phyloP scores from a whole-genome alignment of 1,140 invertebrate genomes.

The Drosophila littoralis region DNA sequence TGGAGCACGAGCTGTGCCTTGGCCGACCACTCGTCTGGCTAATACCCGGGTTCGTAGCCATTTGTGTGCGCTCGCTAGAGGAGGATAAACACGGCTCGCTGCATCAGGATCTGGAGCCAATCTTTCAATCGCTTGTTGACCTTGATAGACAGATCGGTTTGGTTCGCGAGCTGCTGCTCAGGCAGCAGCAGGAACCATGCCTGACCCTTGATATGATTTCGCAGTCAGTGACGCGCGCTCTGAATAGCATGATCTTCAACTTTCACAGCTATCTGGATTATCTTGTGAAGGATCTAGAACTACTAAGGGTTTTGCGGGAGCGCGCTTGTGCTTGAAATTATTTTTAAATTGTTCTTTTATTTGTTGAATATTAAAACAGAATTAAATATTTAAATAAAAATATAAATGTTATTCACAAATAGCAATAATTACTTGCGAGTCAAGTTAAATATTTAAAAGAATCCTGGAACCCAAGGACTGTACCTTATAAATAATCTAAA shows the following conservation, averaged over 20 bases:
- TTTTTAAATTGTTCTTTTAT: background rate
- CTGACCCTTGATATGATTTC: constrained; percentile 6
- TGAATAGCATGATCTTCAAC: constrained; percentile 21
- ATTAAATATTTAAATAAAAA: too few relatives aligned
- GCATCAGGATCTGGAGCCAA: constrained; percentile 8
- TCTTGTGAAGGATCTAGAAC: constrained; percentile 2
- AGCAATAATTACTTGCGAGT: too few relatives aligned
- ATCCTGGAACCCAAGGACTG: too few relatives aligned
- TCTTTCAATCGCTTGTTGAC: constrained; percentile 1
- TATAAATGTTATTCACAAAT: too few relatives aligned
- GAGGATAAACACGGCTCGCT: constrained; percentile 16
- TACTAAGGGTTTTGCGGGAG: background rate
- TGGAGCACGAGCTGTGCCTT: constrained; percentile 17
- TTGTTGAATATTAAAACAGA: background rate
- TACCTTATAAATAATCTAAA: too few relatives aligned
- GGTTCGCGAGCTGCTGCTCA: background rate
- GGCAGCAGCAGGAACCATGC: constrained; percentile 1
- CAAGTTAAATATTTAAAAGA: too few relatives aligned
- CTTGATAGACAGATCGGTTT: constrained; percentile 18
- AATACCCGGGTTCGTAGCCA: constrained; percentile 39
- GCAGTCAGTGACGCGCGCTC: constrained; percentile 1
- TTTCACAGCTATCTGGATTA: background rate
- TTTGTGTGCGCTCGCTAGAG: constrained; percentile 36
- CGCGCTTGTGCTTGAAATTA: background rate
- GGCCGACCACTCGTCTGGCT: constrained; percentile 31